Percentiles rank a stretch among this genome's conserved stretches.
Evolutionary conservation across 2,797 vertebrate genomes (phyloP).

Genomic region (Enteromius afrohamiltoni): DNA sequence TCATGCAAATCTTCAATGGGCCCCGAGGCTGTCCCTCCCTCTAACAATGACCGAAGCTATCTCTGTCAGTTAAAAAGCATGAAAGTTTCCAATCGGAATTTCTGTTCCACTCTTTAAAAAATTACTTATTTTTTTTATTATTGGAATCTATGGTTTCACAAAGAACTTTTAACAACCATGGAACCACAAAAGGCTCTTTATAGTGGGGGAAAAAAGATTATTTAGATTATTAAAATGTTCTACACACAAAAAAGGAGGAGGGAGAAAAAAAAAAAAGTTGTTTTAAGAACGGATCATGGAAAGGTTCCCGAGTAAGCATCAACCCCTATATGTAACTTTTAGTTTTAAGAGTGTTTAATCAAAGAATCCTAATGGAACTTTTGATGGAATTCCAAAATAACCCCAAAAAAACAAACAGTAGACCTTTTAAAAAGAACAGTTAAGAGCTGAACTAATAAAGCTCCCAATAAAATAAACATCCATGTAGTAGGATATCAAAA

Average conservation of each 20-base stretch:
- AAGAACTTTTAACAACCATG: neutral
- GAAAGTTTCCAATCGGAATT: neutral
- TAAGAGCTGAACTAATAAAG: neutral
- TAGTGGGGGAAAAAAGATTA: neutral
- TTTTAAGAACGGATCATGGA: neutral
- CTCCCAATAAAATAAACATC: neutral
- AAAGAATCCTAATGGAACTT: neutral
- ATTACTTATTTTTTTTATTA: neutral
- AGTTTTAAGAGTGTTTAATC: neutral
- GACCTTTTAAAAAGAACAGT: neutral
- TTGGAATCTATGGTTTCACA: neutral
- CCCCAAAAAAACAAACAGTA: neutral
- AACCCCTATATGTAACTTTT: neutral
- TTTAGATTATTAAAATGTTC: neutral
- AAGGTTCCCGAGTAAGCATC: neutral
- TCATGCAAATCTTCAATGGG: slow-evolving; percentile 59
- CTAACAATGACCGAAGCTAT: neutral
- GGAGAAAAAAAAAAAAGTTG: too few species aligned
- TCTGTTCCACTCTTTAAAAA: neutral
- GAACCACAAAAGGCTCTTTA: neutral
- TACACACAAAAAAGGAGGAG: too few species aligned
- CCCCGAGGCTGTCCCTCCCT: slow-evolving; percentile 31
- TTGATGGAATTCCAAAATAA: neutral
- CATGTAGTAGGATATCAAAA: neutral
- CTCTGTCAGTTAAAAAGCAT: neutral